Base-by-base conservation (phyloP, 53 echinoderm and acorn worm species). In the Arbacia lixula region DNA sequence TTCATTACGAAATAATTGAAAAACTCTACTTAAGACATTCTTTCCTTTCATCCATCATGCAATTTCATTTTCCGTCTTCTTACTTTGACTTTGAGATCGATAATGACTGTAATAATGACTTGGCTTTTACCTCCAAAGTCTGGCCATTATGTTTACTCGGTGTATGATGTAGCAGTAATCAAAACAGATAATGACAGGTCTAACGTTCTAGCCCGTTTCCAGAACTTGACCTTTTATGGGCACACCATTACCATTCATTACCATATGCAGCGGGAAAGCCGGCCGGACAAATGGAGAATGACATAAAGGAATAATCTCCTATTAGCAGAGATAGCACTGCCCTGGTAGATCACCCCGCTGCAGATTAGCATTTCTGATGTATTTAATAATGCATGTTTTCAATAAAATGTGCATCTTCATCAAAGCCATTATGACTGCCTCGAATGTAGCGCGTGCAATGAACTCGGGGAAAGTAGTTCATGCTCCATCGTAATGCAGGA, bases 221-320 rank as follows among this genome's bases (percentile, higher is more conserved):
- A 63, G 50, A 81, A 63, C 82, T 81, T 81, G 82, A 81, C 82
- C 82, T 81, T 63, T 40, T 10, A 62, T 32, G 62, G 39, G 26
- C 32, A 49, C 41, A 11, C 42, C 82, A 63, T 81, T 81, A 81
- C 31, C 64, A 81, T 64, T 81, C 82, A 63, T 81, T 81, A 81
- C 82, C 82, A n/a, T 62, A 3, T 64, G 29, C 26, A 61, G 32
- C 50, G 32, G 31, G 46, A 62, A 43, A 32, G 29, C 64, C 46
- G 64, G 2, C 63, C 42, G 62, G 82, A 81, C 63, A 81, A 81
- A 81, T 81, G 82, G 63, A 42, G 31, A 11, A 81, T 63, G 82
- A 81, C 82, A 81, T 81, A 19, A 40, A 81, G 82, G 82, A 62
- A 81, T 81, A 81, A 81, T 81, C 82, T 63, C 31, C 82, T 81